phyloP scores from a whole-genome alignment of 2,113 vertebrate genomes.

The Paradisaea rubra region DNA sequence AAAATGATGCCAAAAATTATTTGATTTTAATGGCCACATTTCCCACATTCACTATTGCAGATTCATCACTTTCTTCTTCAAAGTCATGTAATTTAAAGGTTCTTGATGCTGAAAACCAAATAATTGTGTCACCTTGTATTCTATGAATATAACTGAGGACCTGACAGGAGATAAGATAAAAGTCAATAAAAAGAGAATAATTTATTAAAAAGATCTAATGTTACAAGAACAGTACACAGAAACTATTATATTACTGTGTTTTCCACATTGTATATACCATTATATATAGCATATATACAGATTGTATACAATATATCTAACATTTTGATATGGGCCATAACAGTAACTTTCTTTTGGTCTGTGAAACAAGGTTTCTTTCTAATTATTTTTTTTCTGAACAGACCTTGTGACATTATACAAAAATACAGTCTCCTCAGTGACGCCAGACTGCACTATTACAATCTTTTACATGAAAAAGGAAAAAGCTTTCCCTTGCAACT shows the following conservation, averaged over 20 bases:
- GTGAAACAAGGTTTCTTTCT: slow-evolving; percentile 54
- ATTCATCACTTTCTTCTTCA: neutral
- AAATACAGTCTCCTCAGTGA: slow-evolving; percentile 74
- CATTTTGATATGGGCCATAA: slow-evolving; percentile 59
- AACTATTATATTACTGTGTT: slow-evolving; percentile 77
- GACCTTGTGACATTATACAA: slow-evolving; percentile 60
- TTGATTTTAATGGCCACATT: neutral
- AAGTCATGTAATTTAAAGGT: neutral
- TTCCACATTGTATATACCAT: slow-evolving; percentile 72
- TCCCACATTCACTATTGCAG: neutral
- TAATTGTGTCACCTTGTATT: neutral
- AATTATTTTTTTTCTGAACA: slow-evolving; percentile 1
- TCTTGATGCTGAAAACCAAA: neutral
- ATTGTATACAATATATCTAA: slow-evolving; percentile 74
- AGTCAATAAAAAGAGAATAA: slow-evolving; percentile 81
- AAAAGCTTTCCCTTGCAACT: slow-evolving; percentile 25
- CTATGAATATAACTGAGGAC: slow-evolving; percentile 1
- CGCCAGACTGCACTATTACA: slow-evolving; percentile 65
- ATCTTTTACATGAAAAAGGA: slow-evolving; percentile 46
- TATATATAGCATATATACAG: slow-evolving; percentile 79
- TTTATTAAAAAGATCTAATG: slow-evolving; percentile 84
- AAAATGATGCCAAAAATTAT: neutral
- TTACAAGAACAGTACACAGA: slow-evolving; percentile 81
- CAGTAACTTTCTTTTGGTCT: slow-evolving; percentile 57
- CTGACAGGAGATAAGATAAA: slow-evolving; percentile 75